phyloP scores from a whole-genome alignment of 1,140 invertebrate species.

The Acyrthosiphon pisum region DNA sequence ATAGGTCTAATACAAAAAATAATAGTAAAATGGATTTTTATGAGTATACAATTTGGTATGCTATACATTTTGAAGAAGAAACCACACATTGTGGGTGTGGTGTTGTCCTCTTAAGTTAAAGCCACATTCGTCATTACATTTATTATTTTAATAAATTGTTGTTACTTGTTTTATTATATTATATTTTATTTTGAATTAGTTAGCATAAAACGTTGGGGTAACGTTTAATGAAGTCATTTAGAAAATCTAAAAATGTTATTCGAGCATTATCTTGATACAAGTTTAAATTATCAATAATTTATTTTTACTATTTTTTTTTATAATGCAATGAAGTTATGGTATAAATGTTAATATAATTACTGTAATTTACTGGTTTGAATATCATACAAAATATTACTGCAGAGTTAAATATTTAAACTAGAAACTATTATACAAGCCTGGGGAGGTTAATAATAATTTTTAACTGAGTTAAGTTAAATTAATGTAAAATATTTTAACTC shows the following conservation, averaged over 20 bases:
- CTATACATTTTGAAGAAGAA: neutral
- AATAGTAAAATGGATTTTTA: neutral
- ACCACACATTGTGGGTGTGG: neutral
- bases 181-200: neutral
- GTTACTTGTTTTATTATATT: neutral
- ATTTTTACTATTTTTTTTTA: neutral
- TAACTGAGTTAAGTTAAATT: no score
- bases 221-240: neutral
- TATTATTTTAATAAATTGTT: neutral
- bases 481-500: no score
- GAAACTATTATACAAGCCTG: neutral
- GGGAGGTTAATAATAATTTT: no score
- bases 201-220: no score
- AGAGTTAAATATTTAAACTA: neutral
- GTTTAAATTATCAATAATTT: neutral
- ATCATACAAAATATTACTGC: neutral
- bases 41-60: neutral
- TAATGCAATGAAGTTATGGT: neutral
- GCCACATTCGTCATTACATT: neutral
- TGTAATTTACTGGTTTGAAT: neutral
- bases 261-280: neutral
- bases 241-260: neutral
- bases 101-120: neutral
- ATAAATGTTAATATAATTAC: neutral
- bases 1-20: neutral